Base-by-base conservation (phyloP, 2,888 invertebrate genomes). In the Drosophila nigricruria region DNA sequence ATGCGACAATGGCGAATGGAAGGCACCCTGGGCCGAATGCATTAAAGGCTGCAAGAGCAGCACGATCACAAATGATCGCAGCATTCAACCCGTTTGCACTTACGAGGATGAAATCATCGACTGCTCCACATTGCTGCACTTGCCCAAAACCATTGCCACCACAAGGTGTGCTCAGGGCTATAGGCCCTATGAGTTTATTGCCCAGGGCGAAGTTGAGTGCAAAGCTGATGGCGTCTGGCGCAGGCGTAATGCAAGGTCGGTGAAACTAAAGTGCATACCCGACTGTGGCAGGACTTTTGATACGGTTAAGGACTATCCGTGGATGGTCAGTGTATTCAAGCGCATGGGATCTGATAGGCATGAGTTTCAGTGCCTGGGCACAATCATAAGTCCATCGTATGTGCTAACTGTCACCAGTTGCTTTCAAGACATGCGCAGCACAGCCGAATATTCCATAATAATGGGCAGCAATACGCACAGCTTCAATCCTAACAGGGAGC, bases 261-360 rank as follows among this genome's bases (percentile, higher is more conserved):
- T 68, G 75, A 32, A 62, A 53, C 6, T 68, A 0, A 73, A 75
- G 16, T 92, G 92, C 62, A 62, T 57, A 5, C 90, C 87, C 5
- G 72, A 82, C 9, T 92, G 92, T 54, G 92, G 91, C 1, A 73
- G 42, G 67, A 36, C 52, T 32, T n/a, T 58, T 38, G n/a, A 8
- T 0, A 54, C 81, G 38, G 52, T 69, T 1, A 0, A 82, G 54
- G 54, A 52, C 2, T 53, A 70, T 30, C 92, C 92, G 8, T 92
- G 92, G 92, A 66, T 90, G 20, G 90, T 89, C 4, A 90, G 83
- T 34, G 59, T 81, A 8, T 80, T 73, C 43, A 8, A 56, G n/a
- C 18, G 25, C 2, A 14, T 5, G 0, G 0, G 1, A 3, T 0
- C 4, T 1, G 12, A 18, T 1, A 30, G 5, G 3, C 73, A 32